Evolutionary conservation across 2,888 invertebrate genomes (phyloP).

Genomic region (Acanthacorydalis orientalis): DNA sequence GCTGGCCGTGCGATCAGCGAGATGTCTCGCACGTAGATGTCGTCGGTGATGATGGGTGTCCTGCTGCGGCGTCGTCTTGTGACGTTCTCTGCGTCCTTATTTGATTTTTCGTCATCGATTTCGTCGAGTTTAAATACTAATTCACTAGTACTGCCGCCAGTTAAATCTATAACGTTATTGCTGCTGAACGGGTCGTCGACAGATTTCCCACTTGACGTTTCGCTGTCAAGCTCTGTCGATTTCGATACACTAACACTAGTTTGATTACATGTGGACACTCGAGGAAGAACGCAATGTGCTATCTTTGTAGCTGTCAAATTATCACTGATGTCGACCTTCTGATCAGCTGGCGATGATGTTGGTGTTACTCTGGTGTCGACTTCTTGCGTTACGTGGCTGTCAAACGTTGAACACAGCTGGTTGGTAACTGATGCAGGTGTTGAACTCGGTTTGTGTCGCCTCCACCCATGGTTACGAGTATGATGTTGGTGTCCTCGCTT

Average conservation of each 20-base stretch:
- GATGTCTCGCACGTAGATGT: constrained; percentile 21
- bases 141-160: neutral
- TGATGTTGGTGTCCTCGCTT: constrained; percentile 62
- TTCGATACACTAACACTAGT: neutral
- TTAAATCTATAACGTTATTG: constrained; percentile 4
- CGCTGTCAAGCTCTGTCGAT: constrained; percentile 1
- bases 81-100: constrained; percentile 6
- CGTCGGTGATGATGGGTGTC: constrained; percentile 31
- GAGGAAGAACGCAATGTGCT: neutral
- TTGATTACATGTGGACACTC: neutral
- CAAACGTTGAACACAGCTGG: constrained; percentile 10
- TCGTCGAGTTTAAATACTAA: constrained; percentile 1
- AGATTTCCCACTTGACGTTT: neutral
- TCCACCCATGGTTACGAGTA: constrained; percentile 38
- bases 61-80: constrained; percentile 12
- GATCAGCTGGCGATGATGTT: constrained; percentile 6
- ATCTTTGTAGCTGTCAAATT: constrained; percentile 5
- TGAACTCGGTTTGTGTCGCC: constrained; percentile 28
- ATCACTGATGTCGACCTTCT: constrained; percentile 1
- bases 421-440: constrained; percentile 3
- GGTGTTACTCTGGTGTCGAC: constrained; percentile 27
- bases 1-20: constrained; percentile 23
- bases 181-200: neutral
- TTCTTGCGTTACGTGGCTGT: constrained; percentile 22
- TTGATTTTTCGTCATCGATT: constrained; percentile 5